Conservation (phyloP, 2,888 invertebrate genomes). For the Ctena decussata region DNA sequence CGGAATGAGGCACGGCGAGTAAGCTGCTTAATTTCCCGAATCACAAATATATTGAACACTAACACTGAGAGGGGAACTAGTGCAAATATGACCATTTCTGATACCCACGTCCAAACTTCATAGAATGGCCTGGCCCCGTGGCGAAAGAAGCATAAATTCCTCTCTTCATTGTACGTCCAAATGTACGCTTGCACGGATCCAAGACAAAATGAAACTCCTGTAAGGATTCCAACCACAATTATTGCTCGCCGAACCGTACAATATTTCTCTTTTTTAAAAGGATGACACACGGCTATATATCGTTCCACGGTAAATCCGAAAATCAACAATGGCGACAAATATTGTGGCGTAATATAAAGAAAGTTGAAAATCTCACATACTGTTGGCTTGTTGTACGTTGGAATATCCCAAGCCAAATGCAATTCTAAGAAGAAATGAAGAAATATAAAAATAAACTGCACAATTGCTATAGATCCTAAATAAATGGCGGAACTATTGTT, state of each 20-base stretch:
- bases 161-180: conserved; percentile 80
- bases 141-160: conserved; percentile 75
- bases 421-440: conserved; percentile 84
- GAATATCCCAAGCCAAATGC: conserved; percentile 83
- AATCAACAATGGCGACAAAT: conserved; percentile 85
- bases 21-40: conserved; percentile 82
- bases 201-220: conserved; percentile 72
- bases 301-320: conserved; percentile 86
- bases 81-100: conserved; percentile 83
- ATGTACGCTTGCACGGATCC: conserved; percentile 83
- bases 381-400: conserved; percentile 73
- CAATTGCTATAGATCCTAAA: conserved; percentile 83
- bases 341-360: conserved; percentile 82
- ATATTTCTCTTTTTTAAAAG: conserved; percentile 82
- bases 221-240: conserved; percentile 74
- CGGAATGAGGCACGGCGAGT: conserved; percentile 77
- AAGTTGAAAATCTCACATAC: conserved; percentile 84
- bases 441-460: conserved; percentile 82
- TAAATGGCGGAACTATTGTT: conserved; percentile 86
- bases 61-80: conserved; percentile 83
- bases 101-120: conserved; percentile 83
- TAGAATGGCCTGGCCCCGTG: conserved; percentile 70
- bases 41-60: conserved; percentile 85
- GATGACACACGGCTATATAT: conserved; percentile 85
- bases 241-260: conserved; percentile 84